Evolutionary conservation across 2,113 vertebrate species (phyloP).

Genomic region (Maccullochella peelii): DNA sequence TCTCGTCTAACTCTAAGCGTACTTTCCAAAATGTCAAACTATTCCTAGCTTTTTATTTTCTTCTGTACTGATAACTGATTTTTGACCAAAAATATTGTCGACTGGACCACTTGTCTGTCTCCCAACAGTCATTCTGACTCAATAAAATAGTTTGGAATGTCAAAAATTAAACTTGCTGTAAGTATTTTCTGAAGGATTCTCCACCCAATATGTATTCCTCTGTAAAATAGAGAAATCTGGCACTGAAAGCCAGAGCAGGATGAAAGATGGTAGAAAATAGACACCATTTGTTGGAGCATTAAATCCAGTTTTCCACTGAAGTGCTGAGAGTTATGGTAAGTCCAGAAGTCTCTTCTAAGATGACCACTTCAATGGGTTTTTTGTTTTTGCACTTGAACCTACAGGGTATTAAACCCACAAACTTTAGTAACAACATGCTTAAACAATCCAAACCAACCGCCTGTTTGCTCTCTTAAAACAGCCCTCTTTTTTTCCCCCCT

Average conservation of each 20-base stretch:
- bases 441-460: conserved; percentile 8
- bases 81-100: too few species aligned
- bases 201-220: background rate
- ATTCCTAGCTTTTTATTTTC: too few species aligned
- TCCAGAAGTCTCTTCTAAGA: background rate
- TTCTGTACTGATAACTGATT: too few species aligned
- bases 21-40: too few species aligned
- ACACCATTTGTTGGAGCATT: background rate
- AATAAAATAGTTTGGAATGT: background rate
- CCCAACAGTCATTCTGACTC: background rate
- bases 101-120: too few species aligned
- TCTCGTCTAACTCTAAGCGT: too few species aligned
- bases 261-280: background rate
- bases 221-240: background rate
- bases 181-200: background rate
- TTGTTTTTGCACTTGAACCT: conserved; percentile 1
- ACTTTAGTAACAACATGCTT: conserved; percentile 1
- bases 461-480: conserved; percentile 21
- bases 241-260: background rate
- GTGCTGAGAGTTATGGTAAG: background rate
- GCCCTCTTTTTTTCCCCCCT: background rate
- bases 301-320: background rate
- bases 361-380: background rate
- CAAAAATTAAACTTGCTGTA: background rate
- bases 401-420: conserved; percentile 3